These are phyloP conservation scores for Chelonoidis abingdonii DNA, from an alignment of 2,113 vertebrate species.

Conservation along the genomic window DNA sequence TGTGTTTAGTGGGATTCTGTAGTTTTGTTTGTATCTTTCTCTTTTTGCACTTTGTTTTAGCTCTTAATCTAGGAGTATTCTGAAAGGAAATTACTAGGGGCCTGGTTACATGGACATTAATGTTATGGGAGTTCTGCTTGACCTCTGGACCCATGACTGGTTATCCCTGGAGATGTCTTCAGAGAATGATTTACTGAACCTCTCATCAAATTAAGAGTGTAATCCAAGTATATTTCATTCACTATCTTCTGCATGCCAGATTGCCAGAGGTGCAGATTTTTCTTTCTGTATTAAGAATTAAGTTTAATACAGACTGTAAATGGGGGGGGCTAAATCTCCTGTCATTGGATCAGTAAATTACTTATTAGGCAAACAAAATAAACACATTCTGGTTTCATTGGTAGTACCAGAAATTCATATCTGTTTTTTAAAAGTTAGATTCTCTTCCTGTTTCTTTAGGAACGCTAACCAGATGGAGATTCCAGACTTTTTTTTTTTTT, in stretches of 20 bases:
- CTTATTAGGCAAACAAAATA: not conserved
- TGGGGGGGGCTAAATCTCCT: not conserved
- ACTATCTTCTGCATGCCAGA: not conserved
- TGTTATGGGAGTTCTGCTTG: not conserved
- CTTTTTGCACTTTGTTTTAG: not conserved
- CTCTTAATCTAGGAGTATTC: not conserved
- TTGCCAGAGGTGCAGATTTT: not conserved
- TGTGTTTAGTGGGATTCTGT: not conserved
- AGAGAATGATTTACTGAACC: not conserved
- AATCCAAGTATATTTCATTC: not conserved
- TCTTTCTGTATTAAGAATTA: not conserved
- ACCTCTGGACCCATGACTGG: not conserved
- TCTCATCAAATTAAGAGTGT: not conserved
- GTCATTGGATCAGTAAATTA: not conserved
- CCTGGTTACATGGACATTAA: not conserved
- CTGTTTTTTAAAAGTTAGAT: not conserved
- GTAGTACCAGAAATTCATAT: not conserved
- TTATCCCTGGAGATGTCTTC: not conserved
- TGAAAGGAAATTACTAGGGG: not conserved
- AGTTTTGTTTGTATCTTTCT: not conserved
- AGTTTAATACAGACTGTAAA: not conserved
- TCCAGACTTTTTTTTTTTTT: not conserved
- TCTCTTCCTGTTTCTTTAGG: not conserved
- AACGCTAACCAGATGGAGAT: not conserved
- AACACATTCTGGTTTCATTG: accelerated